phyloP scores from a whole-genome alignment of 2,888 invertebrate species.

The Ichneumoninae sp. region DNA sequence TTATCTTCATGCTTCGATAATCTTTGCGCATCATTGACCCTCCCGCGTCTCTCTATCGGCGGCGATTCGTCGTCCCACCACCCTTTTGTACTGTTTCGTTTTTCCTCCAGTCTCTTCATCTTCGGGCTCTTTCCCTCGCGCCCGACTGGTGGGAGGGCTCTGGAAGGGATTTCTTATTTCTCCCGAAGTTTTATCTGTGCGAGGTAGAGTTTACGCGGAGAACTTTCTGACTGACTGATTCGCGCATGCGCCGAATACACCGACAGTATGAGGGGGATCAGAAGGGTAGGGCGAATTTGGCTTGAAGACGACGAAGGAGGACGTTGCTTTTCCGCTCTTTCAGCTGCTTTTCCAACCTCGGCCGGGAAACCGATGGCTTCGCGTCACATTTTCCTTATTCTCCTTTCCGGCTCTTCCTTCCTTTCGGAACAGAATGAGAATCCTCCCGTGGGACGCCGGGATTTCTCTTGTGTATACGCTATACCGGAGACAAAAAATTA shows the following conservation, averaged over 20 bases:
- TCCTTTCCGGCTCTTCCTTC: conserved; percentile 47
- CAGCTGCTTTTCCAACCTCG: conserved; percentile 46
- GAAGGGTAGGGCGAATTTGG: background rate
- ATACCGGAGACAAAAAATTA: conserved; percentile 40
- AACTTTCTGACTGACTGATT: conserved; percentile 62
- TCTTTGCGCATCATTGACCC: conserved; percentile 62
- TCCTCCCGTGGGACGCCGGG: conserved; percentile 42
- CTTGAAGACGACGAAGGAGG: conserved; percentile 27
- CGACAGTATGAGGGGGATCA: background rate
- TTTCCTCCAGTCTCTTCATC: conserved; percentile 22
- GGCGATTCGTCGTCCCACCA: background rate
- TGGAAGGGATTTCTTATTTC: conserved; percentile 42
- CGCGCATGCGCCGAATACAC: conserved; percentile 48
- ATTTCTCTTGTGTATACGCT: conserved; percentile 38
- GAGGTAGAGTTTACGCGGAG: background rate
- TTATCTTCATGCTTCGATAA: conserved; percentile 62
- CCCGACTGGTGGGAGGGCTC: conserved; percentile 1
- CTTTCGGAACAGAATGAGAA: conserved; percentile 52
- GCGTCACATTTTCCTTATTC: conserved; percentile 45
- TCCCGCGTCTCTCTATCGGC: conserved; percentile 16
- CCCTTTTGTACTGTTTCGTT: conserved; percentile 7
- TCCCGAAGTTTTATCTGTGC: conserved; percentile 16
- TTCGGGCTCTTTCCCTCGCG: background rate
- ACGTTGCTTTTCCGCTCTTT: conserved; percentile 56
- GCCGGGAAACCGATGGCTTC: conserved; percentile 16